phyloP scores from a whole-genome alignment of 2,797 vertebrate genomes.

The Sebastes taczanowskii region DNA sequence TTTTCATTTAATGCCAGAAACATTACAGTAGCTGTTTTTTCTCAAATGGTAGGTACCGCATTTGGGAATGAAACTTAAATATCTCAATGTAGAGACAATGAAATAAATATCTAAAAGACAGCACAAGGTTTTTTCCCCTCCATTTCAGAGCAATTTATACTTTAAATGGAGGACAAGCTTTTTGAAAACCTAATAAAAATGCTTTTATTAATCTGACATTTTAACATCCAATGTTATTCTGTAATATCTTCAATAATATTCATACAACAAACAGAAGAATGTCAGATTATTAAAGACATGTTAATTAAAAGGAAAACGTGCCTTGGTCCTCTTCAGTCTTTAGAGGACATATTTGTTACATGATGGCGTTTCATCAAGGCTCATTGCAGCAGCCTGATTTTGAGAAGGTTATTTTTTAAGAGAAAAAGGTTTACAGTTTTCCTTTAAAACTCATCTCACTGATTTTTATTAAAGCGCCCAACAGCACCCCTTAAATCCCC shows the following conservation, averaged over 20 bases:
- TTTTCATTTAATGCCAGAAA: not conserved
- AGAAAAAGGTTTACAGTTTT: conserved; percentile 1
- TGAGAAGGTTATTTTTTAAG: not conserved
- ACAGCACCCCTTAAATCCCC: not conserved
- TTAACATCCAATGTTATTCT: not conserved
- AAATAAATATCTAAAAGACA: conserved; percentile 9
- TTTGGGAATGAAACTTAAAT: conserved; percentile 22
- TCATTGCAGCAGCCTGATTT: conserved; percentile 30
- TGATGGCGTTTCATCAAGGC: not conserved
- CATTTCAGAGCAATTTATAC: not conserved
- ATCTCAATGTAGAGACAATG: not conserved
- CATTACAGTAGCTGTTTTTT: not conserved
- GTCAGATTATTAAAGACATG: conserved; percentile 15
- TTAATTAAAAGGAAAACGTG: not conserved
- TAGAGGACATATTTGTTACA: not conserved
- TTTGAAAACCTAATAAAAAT: not conserved
- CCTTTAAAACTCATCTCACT: not conserved
- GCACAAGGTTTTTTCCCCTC: not conserved
- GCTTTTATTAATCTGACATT: conserved; percentile 4
- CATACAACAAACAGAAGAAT: not conserved
- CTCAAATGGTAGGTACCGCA: not conserved
- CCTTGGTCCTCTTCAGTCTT: not conserved
- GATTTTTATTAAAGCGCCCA: conserved; percentile 1
- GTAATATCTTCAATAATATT: not conserved
- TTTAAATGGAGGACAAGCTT: not conserved